Percentiles rank a stretch among this genome's conserved stretches.
Conservation (phyloP, 2,113 vertebrate species). For the Pampusana beccarii region DNA sequence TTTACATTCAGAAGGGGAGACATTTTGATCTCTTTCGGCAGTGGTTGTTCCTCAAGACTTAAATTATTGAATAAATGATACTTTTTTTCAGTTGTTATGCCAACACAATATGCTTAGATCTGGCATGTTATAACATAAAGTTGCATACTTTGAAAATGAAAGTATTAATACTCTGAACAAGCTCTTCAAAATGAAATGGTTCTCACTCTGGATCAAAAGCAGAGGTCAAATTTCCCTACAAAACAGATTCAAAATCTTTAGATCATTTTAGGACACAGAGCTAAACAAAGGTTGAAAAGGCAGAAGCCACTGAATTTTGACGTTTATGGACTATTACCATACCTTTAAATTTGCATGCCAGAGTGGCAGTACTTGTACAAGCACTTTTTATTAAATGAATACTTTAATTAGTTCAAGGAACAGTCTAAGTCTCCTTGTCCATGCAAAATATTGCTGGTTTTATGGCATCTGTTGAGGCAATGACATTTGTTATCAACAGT, state of each 20-base stretch:
- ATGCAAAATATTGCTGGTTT: background rate
- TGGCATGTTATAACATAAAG: background rate
- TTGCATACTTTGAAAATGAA: background rate
- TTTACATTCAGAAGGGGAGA: background rate
- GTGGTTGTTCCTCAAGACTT: background rate
- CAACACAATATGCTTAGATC: background rate
- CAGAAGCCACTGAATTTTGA: background rate
- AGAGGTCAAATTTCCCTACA: background rate
- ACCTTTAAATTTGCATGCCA: background rate
- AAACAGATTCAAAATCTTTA: background rate
- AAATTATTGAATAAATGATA: background rate
- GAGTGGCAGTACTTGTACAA: background rate
- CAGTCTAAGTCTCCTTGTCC: background rate
- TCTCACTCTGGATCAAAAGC: background rate
- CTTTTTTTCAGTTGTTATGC: background rate
- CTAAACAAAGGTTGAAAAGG: background rate
- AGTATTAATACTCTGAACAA: background rate
- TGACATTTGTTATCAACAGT: background rate
- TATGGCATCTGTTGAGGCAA: background rate
- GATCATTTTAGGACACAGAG: background rate
- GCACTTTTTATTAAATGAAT: background rate
- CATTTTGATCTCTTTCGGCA: background rate
- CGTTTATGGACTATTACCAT: background rate
- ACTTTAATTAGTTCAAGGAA: background rate
- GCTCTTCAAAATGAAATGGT: background rate